These are phyloP conservation scores for Callopanchax toddi DNA, from an alignment of 2,113 vertebrate genomes.

Conservation along the genomic window DNA sequence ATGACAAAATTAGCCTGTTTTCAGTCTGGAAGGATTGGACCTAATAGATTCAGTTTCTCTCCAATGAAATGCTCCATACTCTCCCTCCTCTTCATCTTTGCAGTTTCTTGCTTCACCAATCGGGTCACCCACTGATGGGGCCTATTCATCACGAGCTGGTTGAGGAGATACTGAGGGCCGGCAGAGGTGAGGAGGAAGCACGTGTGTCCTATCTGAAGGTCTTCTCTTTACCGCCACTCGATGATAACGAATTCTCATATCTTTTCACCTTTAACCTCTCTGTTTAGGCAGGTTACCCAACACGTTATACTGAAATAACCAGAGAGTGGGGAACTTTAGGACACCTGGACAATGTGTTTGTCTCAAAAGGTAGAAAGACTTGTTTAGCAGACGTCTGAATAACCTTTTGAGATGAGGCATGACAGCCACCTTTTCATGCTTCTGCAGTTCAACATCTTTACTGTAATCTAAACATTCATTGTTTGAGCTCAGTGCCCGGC, in stretches of 20 bases:
- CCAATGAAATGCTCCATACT: no score
- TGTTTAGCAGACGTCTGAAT: no score
- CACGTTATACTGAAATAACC: conserved; percentile 52
- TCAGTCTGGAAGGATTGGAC: conserved; percentile 27
- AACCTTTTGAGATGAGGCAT: conserved; percentile 31
- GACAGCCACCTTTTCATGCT: conserved; percentile 1
- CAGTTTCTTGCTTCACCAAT: conserved; percentile 54
- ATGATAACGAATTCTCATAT: conserved; percentile 71
- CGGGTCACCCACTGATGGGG: conserved; percentile 48
- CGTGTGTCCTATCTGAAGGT: conserved; percentile 63
- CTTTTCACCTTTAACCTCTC: conserved; percentile 52
- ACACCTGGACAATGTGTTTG: conserved; percentile 31
- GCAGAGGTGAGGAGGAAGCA: conserved; percentile 52
- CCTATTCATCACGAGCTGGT: conserved; percentile 72
- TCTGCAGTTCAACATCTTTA: conserved; percentile 10
- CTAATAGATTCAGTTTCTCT: no score
- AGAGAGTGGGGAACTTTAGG: conserved; percentile 52
- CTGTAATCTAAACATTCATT: not conserved
- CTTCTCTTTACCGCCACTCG: conserved; percentile 44
- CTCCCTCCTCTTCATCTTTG: conserved; percentile 55
- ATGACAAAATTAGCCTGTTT: conserved; percentile 5
- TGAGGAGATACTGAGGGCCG: conserved; percentile 58
- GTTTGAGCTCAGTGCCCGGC: not conserved
- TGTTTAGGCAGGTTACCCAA: conserved; percentile 43
- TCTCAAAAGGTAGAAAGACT: conserved; percentile 16